Percentiles rank a stretch among this genome's conserved stretches.
These are phyloP conservation scores for Poecilia gillii DNA, from an alignment of 2,797 vertebrate species.

Conservation along the genomic window DNA sequence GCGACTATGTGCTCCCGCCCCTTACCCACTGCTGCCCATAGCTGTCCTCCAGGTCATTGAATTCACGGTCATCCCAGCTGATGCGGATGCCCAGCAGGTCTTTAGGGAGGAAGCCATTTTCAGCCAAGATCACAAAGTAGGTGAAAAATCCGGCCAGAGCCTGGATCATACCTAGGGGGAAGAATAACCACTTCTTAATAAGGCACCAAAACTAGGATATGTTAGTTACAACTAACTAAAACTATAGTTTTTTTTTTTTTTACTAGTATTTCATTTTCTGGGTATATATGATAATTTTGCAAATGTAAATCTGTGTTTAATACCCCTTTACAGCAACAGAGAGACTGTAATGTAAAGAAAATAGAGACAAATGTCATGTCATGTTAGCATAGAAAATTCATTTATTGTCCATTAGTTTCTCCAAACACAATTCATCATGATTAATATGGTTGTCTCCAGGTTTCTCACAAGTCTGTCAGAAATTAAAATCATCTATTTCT, in stretches of 20 bases:
- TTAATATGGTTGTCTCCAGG: not conserved
- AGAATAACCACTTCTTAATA: not conserved
- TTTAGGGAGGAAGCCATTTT: slow-evolving; percentile 88
- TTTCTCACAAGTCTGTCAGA: slow-evolving; percentile 2
- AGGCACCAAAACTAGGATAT: not conserved
- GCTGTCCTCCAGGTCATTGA: slow-evolving; percentile 90
- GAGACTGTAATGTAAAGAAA: not conserved
- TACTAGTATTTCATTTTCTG: not conserved
- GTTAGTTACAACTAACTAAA: not conserved
- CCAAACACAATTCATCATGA: not conserved
- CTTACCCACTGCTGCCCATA: slow-evolving; percentile 95
- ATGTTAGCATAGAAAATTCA: slow-evolving; percentile 2
- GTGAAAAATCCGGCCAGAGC: slow-evolving; percentile 92
- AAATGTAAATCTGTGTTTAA: slow-evolving; percentile 1
- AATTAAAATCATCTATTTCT: slow-evolving; percentile 3
- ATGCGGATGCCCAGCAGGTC: slow-evolving; percentile 87
- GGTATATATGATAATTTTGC: not conserved
- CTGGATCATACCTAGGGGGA: slow-evolving; percentile 90
- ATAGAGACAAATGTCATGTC: slow-evolving; percentile 8
- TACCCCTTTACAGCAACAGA: not conserved
- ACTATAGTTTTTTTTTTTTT: not conserved
- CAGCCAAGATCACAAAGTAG: slow-evolving; percentile 95
- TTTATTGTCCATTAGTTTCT: not conserved
- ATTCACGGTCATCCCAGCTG: slow-evolving; percentile 86
- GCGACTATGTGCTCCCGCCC: not conserved